phyloP scores from a whole-genome alignment of 2,888 invertebrate species.

The Sepioteuthis lessoniana region DNA sequence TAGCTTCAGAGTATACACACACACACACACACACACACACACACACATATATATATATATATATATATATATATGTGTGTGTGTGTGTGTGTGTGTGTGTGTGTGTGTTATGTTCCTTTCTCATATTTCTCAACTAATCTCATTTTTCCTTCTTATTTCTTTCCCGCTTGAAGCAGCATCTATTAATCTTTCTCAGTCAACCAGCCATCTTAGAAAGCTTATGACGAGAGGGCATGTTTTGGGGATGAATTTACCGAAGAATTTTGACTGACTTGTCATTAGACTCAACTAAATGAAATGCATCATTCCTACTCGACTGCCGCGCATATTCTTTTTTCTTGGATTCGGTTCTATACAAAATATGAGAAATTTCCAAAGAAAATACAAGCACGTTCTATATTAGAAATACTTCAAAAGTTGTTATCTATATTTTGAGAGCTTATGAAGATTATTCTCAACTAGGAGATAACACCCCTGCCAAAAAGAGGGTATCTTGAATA shows the following conservation, averaged over 20 bases:
- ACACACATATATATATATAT: too few relatives aligned
- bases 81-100: background rate
- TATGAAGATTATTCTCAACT: too few relatives aligned
- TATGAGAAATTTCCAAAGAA: background rate
- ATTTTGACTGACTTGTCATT: background rate
- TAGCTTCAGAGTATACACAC: too few relatives aligned
- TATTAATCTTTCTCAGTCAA: slow-evolving; percentile 2
- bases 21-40: too few relatives aligned
- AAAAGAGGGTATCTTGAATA: too few relatives aligned
- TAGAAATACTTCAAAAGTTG: background rate
- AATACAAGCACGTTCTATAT: background rate
- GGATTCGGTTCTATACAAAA: background rate
- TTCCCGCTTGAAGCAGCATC: background rate
- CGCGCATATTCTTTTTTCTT: background rate
- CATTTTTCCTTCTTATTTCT: background rate
- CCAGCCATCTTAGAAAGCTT: background rate
- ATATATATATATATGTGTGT: background rate
- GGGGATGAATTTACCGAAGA: background rate
- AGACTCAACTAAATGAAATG: background rate
- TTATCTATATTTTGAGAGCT: background rate
- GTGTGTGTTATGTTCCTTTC: background rate
- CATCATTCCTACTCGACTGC: background rate
- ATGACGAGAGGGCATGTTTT: background rate
- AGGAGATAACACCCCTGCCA: too few relatives aligned
- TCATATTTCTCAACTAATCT: background rate